Evolutionary conservation across 2,888 invertebrate species (phyloP), one percentile per base, ranked within the genome.

Genomic region (Eilema caniola): DNA sequence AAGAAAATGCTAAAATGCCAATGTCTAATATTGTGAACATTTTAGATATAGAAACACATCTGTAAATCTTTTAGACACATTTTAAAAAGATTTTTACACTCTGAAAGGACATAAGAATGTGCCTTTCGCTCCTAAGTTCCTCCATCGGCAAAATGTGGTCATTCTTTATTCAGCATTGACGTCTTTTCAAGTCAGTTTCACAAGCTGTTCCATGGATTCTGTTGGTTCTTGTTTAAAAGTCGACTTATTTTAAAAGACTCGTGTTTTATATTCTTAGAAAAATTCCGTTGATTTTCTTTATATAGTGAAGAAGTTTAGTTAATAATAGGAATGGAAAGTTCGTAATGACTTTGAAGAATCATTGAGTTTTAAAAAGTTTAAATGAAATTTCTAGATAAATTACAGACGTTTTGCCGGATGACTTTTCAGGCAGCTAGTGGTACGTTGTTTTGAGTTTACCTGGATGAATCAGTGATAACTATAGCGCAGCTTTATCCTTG

Each of bases 161-260:
- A 73, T 72, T 72, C 70, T 76, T 81, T 72, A 81, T 81, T 78
- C 72, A 72, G 28, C 69, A 76, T 67, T 62, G 77, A 74, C 66
- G 69, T 74, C 67, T 73, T 72, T 69, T 71, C 63, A 66, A 41
- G 53, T 53, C 69, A 53, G 53, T 61, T 66, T 61, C 60, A 37
- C 28, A 77, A 77, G 70, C 74, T 77, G 72, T 75, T 75, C 73
- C 66, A 71, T 69, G 62, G 60, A 59, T 60, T 70, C 68, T 69
- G 73, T 70, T 59, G 70, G 37, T 67, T 72, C 61, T 71, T 60
- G 53, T 73, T 74, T 64, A 63, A 68, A 78, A 75, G 75, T 71
- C 75, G 37, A 37, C 70, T 73, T 80, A 76, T 74, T 80, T 75
- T 73, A 75, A 77, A 67, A 65, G 67, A 70, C 62, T 53, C 73